Evolutionary conservation across 2,888 invertebrate genomes (phyloP), one percentile per base, ranked within the genome.

Genomic region (Synergus laeviventris): DNA sequence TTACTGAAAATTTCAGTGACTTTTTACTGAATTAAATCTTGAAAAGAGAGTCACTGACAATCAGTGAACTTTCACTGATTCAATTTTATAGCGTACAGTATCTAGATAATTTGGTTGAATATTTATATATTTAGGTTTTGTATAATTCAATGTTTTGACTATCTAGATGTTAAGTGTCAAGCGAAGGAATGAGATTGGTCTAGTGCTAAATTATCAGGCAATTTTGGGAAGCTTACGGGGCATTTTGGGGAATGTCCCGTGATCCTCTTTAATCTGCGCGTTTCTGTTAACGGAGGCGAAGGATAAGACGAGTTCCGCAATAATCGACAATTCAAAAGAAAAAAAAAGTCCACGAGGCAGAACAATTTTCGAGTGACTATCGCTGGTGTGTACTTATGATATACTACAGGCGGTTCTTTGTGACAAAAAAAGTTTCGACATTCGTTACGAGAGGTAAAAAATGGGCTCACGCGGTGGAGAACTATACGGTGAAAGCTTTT

Each of bases 381-480:
- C 7, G 16, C 62, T 38, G 36, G 36, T 38, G 62, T 62, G 36
- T 62, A 59, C 21, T 42, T 59, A 62, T 38, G 11, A 11, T 38
- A n/a, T 38, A n/a, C 62, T 38, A 36, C 31, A 31, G 60, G 38
- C 9, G 38, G 36, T 36, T 62, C 38, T 66, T 70, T 24, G 11
- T 70, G 70, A 49, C 49, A 70, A 49, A 49, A 54, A 70, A 70
- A 70, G 70, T 70, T 70, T 70, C 14, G 70, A 49, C 70, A 70
- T 70, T 54, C 49, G 36, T n/a, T 45, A 70, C 36, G 31, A 54
- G 49, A 49, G 36, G 42, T 18, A 70, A 70, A 45, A 70, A 70
- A 70, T 70, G 70, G 36, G 70, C 70, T 70, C 70, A 70, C 49
- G 70, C 36, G 70, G 49, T 36, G 49, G 14, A 59, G 59, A 42